Evolutionary conservation across 2,113 vertebrate species (phyloP).

Genomic region (Xenopus borealis): DNA sequence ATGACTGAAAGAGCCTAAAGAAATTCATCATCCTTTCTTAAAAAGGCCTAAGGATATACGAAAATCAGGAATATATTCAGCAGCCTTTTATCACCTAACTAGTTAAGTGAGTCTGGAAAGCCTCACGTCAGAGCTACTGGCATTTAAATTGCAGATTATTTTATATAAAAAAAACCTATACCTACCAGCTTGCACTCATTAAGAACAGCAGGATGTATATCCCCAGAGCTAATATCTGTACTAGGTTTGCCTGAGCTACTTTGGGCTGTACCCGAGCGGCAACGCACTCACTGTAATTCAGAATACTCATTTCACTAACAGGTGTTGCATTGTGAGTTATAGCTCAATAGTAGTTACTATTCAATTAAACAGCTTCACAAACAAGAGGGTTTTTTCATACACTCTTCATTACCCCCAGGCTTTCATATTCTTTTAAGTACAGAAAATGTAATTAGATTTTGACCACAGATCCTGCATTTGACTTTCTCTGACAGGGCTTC

Average conservation of each 20-base stretch:
- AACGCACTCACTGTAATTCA: constrained; percentile 27
- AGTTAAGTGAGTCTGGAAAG: too few species aligned
- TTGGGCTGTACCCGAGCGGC: constrained; percentile 44
- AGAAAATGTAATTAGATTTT: constrained; percentile 82
- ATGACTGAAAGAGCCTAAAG: too few species aligned
- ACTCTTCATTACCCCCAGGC: constrained; percentile 70
- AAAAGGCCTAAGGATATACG: too few species aligned
- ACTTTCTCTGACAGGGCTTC: constrained; percentile 79
- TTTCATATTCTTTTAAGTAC: constrained; percentile 77
- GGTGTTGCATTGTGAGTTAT: constrained; percentile 64
- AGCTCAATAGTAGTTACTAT: constrained; percentile 50
- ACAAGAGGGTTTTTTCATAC: constrained; percentile 69
- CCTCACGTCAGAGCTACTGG: neutral
- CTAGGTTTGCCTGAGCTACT: constrained; percentile 1
- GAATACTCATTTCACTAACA: constrained; percentile 52
- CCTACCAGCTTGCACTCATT: constrained; percentile 25
- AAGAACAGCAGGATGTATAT: constrained; percentile 32
- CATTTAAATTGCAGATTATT: constrained; percentile 17
- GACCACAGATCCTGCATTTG: constrained; percentile 78
- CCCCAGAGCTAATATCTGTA: constrained; percentile 42
- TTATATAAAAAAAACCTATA: constrained; percentile 20
- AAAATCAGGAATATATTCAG: too few species aligned
- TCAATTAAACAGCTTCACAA: constrained; percentile 65
- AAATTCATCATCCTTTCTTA: too few species aligned
- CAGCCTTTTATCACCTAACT: too few species aligned